Evolutionary conservation across 2,888 invertebrate genomes (phyloP), one percentile per base, ranked within the genome.

Genomic region (Craniophora ligustri): DNA sequence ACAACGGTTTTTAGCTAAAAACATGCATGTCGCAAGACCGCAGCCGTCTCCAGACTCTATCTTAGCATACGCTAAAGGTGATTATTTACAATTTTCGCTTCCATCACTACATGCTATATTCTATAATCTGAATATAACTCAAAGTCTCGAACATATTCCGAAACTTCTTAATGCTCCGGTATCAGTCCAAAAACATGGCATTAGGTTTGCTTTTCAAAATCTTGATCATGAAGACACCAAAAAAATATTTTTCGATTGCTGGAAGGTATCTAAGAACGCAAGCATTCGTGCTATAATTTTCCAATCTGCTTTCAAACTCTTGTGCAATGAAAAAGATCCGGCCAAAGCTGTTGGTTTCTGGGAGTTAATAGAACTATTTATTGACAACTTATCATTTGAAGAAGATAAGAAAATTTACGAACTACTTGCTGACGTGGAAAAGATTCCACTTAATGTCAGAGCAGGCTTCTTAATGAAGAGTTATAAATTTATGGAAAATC

Each of bases 151-250:
- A 48, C 72, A 79, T 56, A 74, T 89, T 31, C 77, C 77, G 2
- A 77, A 80, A 53, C 58, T 91, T 42, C 55, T 87, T 7, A 73
- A 85, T 70, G 69, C 83, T 3, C 86, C 84, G 7, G 88, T 89
- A 2, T 89, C 89, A 4, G 55, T 90, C 26, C 89, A 89, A 65
- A 90, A 90, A 65, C 88, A 89, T 63, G 87, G 85, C 0, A 84
- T 89, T 38, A 81, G 88, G 26, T 57, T 87, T 26, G 84, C 85
- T 18, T 85, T 84, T 53, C 53, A 42, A 5, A 87, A 85, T 58
- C 64, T 89, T 14, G 71, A 80, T 44, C 65, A 75, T 8, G 66
- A 77, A 10, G 78, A 80, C 34, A 53, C 86, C 5, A 78, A 78
- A 68, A 57, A 73, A 54, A 62, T 83, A 49, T 84, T 88, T 51